Evolutionary conservation across 2,113 vertebrate genomes (phyloP).

Genomic region (Rhinolophus sinicus): DNA sequence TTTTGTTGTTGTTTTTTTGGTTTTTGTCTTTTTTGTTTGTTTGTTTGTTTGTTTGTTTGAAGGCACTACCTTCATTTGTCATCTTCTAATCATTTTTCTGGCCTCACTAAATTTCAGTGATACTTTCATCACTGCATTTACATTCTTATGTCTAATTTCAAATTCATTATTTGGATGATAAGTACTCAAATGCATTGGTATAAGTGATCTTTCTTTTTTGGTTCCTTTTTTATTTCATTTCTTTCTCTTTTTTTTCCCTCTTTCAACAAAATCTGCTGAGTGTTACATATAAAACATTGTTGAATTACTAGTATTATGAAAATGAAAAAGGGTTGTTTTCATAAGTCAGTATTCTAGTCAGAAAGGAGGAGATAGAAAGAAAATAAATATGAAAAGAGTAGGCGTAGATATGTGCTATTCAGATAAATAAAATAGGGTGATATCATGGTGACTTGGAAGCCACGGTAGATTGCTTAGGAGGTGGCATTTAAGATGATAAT

Average conservation of each 20-base stretch:
- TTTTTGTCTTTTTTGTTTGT: too few species aligned
- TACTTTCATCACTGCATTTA: background rate
- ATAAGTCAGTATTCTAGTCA: background rate
- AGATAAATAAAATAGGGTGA: background rate
- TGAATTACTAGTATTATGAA: background rate
- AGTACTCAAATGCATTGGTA: background rate
- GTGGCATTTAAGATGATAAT: background rate
- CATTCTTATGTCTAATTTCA: constrained; percentile 22
- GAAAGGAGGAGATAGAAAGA: background rate
- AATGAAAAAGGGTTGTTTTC: background rate
- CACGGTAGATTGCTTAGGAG: background rate
- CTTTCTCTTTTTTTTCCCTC: background rate
- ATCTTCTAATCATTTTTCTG: background rate
- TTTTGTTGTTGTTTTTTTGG: too few species aligned
- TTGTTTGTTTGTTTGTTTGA: background rate
- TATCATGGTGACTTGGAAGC: background rate
- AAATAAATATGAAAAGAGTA: background rate
- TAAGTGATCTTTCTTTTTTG: background rate
- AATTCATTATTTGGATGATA: background rate
- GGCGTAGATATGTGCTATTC: background rate
- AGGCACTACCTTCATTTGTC: background rate
- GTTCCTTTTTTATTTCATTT: background rate
- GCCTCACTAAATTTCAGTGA: background rate
- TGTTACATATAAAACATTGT: background rate
- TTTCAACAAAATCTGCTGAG: constrained; percentile 1